These are phyloP conservation scores for Metopia argyrocephala DNA, from an alignment of 2,888 invertebrate genomes.

Conservation along the genomic window DNA sequence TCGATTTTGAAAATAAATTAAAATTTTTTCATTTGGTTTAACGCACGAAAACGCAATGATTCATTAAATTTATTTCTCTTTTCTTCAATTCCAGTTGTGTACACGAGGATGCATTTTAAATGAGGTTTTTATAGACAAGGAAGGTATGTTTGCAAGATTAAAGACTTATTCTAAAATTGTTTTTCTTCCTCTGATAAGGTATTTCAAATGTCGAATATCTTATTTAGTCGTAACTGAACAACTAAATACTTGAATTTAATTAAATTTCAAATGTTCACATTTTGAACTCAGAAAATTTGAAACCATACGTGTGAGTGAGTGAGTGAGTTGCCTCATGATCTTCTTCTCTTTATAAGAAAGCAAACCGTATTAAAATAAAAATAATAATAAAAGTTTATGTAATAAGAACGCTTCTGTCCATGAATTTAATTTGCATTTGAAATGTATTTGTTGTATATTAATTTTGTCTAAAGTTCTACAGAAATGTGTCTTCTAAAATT, in stretches of 20 bases:
- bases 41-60: constrained; percentile 40
- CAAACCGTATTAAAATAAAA: too few relatives aligned
- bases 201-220: constrained; percentile 16
- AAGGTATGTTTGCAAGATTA: too few relatives aligned
- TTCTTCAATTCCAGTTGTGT: too few relatives aligned
- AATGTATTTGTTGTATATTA: background rate
- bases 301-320: background rate
- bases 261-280: background rate
- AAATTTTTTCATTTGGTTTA: constrained; percentile 22
- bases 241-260: background rate
- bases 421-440: background rate
- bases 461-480: background rate
- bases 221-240: too few relatives aligned
- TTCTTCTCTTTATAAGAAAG: background rate
- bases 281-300: background rate
- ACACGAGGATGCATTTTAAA: too few relatives aligned
- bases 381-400: background rate
- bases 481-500: background rate
- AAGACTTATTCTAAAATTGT: too few relatives aligned
- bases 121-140: too few relatives aligned
- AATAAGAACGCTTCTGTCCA: background rate
- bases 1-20: background rate
- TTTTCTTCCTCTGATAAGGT: too few relatives aligned
- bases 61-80: constrained; percentile 1
- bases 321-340: background rate